Evolutionary conservation across 92 coral and sea anemone species (phyloP), one percentile per base, ranked within the genome.

Genomic region (Meandrina meandrites): DNA sequence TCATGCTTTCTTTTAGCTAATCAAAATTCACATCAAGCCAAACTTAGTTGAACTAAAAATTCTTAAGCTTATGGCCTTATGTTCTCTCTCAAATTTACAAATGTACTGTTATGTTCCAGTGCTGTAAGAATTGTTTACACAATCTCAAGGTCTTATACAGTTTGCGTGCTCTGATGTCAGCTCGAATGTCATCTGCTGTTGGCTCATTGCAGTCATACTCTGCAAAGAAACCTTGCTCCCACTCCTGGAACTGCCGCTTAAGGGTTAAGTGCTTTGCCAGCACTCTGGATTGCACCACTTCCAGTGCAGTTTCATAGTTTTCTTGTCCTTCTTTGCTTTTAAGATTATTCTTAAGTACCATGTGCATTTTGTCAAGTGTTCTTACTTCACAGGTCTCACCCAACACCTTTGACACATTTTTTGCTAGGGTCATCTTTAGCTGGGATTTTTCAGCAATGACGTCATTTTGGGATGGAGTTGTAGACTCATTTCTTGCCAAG

Each of bases 211-310:
- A 67, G 81, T 88, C 75, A 69, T 89, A 14, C 34, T 91, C 88
- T 35, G 68, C 17, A 83, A 80, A 88, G 40, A 69, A 91, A 53
- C 75, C 48, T 67, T 87, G 83, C 82, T 91, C 91, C 91, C 91
- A 91, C 27, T 85, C 85, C 70, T 79, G 56, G 28, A 90, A 81
- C 51, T 89, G 64, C 47, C 62, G 58, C 47, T 86, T 87, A 34
- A 84, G 36, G 37, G 80, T 84, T 66, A 51, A 28, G n/a, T 88
- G 72, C 71, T 91, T 50, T 68, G 82, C 84, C 22, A 91, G 88
- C 48, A 87, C 88, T 48, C 84, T 79, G n/a, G 74, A 53, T 87
- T 91, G 85, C 22, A 91, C 77, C 78, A 77, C 85, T 11, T 79
- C 86, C 68, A 91, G 89, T 30, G 54, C 45, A 69, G 53, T 56